Percentiles rank a stretch among this genome's conserved stretches.
These are phyloP conservation scores for Fratercula arctica DNA, from an alignment of 2,797 vertebrate species.

Conservation along the genomic window DNA sequence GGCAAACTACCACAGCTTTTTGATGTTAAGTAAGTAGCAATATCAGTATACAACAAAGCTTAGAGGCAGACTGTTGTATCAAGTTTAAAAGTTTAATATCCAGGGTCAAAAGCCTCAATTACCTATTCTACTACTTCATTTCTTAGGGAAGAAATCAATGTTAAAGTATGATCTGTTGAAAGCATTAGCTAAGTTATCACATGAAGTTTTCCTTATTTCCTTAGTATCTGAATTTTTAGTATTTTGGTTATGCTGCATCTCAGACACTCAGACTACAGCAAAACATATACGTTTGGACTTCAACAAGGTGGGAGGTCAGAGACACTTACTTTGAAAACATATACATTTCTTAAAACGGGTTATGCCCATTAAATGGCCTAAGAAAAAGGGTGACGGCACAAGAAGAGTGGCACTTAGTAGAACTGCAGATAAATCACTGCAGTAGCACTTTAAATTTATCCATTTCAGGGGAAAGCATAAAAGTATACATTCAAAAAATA, in stretches of 20 bases:
- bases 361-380: constrained; percentile 55
- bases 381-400: constrained; percentile 48
- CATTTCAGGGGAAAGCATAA: neutral
- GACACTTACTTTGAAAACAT: constrained; percentile 73
- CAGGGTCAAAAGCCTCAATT: constrained; percentile 69
- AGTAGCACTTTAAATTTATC: constrained; percentile 28
- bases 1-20: constrained; percentile 76
- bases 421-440: constrained; percentile 64
- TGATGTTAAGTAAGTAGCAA: constrained; percentile 78
- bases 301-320: constrained; percentile 68
- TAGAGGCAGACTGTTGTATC: constrained; percentile 72
- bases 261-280: constrained; percentile 1
- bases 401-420: constrained; percentile 51
- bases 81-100: constrained; percentile 77
- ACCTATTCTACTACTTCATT: constrained; percentile 53
- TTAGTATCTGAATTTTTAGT: neutral
- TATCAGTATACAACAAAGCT: constrained; percentile 77
- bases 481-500: neutral
- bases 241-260: constrained; percentile 17
- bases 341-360: constrained; percentile 65
- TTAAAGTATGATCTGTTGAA: constrained; percentile 9
- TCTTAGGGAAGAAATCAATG: constrained; percentile 32
- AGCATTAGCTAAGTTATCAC: constrained; percentile 8
- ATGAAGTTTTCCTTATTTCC: neutral
- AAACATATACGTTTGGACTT: neutral